Evolutionary conservation across 92 coral and sea anemone genomes (phyloP).

Genomic region (Nematostella vectensis): DNA sequence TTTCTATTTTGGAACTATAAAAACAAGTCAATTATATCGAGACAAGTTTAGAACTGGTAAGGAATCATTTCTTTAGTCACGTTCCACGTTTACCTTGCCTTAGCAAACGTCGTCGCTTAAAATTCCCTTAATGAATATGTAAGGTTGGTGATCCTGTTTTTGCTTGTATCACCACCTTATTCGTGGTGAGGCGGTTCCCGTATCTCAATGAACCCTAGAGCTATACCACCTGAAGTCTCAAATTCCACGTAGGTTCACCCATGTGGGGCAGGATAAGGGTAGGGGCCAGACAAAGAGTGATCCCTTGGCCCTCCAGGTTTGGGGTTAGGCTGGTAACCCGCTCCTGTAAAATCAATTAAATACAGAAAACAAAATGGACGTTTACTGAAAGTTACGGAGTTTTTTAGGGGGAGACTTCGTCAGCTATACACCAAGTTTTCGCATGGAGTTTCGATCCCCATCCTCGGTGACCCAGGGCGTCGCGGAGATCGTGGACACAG

Average conservation of each 20-base stretch:
- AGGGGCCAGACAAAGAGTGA: background rate
- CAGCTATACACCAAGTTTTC: too few species aligned
- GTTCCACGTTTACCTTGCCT: too few species aligned
- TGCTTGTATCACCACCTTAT: background rate
- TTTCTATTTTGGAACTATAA: too few species aligned
- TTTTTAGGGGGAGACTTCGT: too few species aligned
- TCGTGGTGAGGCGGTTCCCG: slow-evolving; percentile 1
- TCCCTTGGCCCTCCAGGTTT: background rate
- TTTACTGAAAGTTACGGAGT: too few species aligned
- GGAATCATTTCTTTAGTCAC: too few species aligned
- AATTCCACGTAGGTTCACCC: background rate
- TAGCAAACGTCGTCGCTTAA: too few species aligned
- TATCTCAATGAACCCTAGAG: background rate
- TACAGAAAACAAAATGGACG: background rate
- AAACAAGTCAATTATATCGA: too few species aligned
- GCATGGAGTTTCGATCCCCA: too few species aligned
- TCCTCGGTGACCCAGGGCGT: too few species aligned
- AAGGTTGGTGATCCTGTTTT: background rate
- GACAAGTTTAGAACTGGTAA: too few species aligned
- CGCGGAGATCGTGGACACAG: too few species aligned
- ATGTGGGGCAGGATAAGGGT: background rate
- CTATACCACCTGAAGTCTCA: background rate
- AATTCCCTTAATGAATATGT: background rate
- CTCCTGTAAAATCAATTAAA: background rate
- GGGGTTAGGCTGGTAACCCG: background rate